Base-by-base conservation (phyloP, 2,888 invertebrate genomes). In the Meandrusa payeni region DNA sequence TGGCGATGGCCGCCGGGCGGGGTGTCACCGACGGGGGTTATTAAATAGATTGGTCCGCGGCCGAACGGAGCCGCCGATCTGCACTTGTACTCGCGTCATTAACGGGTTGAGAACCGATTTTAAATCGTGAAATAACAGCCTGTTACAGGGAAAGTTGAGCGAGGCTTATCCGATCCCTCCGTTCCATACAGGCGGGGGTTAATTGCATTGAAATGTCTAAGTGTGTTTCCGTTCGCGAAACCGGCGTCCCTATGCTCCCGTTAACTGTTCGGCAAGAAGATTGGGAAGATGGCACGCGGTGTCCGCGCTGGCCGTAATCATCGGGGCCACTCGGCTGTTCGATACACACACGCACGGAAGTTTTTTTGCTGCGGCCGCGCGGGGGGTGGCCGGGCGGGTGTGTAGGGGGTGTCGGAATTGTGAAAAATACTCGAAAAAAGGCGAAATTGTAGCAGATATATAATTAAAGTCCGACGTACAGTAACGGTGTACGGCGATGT, bases 11-110 rank as follows among this genome's bases (percentile, higher is more conserved):
- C 88, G 86, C 78, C 83, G 81, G 83, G 79, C 69, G 85, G 87
- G 86, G 87, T 86, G 86, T 85, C 86, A 86, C 86, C 79, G 80
- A 72, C 77, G 85, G 86, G 86, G 86, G 86, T 86, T 87, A 86
- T 88, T 88, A 88, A 88, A 88, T 88, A 88, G 88, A 88, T 88
- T 88, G 88, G 88, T 86, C 88, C 88, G 88, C 86, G 87, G 85
- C 85, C 88, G 85, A 85, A 86, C 83, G 82, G 81, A 81, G 85
- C 80, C 81, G 81, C 76, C 86, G 86, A 86, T 85, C 85, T 85
- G 83, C 85, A 86, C 86, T 86, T 86, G 85, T 87, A 81, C 83
- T 83, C 83, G 86, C 86, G 82, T 87, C 86, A 87, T 87, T 87
- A 87, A 86, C 86, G 85, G 82, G 77, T 80, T 82, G 86, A 86